Evolutionary conservation across 2,888 invertebrate species (phyloP), one percentile per base, ranked within the genome.

Genomic region (Lasioglossum calceatum): DNA sequence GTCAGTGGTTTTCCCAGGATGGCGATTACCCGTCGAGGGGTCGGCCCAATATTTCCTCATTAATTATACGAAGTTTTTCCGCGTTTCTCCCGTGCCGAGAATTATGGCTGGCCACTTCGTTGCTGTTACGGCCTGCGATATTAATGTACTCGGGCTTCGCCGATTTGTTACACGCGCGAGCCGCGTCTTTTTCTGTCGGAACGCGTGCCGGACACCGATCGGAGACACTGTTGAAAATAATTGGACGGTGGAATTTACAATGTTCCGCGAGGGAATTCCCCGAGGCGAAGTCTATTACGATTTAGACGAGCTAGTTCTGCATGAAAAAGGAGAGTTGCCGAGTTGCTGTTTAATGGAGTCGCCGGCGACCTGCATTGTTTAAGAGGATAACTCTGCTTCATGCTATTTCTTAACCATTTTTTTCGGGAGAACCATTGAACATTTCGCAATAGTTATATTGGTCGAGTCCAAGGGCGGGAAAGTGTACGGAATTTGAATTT

Each of bases 281-380:
- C 39, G 54, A 54, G 54, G 32, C 47, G 67, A 39, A 70, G 44
- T 67, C 44, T 23, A 77, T 77, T 67, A 77, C 32, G 67, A 77
- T 77, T 77, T 77, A 36, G n/a, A 36, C 19, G 50, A 70, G 19
- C 47, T 32, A 77, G 27, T 50, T 78, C 36, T 16, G 42, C 19
- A 36, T 42, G 78, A 50, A 78, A 78, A 78, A 71, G 54, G 27
- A 71, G 50, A 78, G 39, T 71, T 78, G 19, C 64, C 64, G 64
- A 64, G 50, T 36, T 23, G 2, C 16, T 19, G 78, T 78, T 71
- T 78, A 71, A 71, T 54, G 39, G 27, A 71, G 78, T 54, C n/a
- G 42, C 39, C 19, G 19, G 39, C 50, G 67, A 39, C 78, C 78
- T 7, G 54, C 39, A 71, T 78, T 42, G 78, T 71, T 78, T 50